A percentile compares a stretch with the other conserved stretches of the same genome.
Conservation (phyloP, 2,113 vertebrate genomes). For the Notechis scutatus region DNA sequence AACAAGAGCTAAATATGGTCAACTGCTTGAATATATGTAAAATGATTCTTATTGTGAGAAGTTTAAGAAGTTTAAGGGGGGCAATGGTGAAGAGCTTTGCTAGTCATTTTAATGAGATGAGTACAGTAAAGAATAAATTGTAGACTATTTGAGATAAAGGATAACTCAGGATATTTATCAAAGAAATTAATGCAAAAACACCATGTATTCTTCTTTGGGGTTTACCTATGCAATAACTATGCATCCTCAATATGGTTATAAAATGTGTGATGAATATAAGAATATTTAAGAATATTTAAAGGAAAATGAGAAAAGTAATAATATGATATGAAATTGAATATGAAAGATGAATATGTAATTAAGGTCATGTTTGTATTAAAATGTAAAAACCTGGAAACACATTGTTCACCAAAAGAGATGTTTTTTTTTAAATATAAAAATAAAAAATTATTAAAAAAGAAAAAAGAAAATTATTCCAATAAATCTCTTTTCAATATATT, state of each 20-base stretch:
- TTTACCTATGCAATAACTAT: neutral
- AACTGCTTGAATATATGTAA: neutral
- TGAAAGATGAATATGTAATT: too few relatives aligned
- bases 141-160: neutral
- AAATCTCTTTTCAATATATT: constrained; percentile 15
- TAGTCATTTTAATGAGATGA: neutral
- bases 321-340: too few relatives aligned
- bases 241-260: neutral
- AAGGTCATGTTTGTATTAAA: too few relatives aligned
- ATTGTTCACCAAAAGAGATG: too few relatives aligned
- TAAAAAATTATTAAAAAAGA: too few relatives aligned
- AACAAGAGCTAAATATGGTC: neutral
- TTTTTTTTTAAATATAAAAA: too few relatives aligned
- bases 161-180: neutral
- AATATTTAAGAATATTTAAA: too few relatives aligned
- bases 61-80: neutral
- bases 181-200: neutral
- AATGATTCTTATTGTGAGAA: neutral
- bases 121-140: neutral
- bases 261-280: too few relatives aligned
- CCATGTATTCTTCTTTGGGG: neutral
- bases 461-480: constrained; percentile 25
- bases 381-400: too few relatives aligned
- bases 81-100: neutral
- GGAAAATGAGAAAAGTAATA: too few relatives aligned